Evolutionary conservation across 1,140 invertebrate genomes (phyloP).

Genomic region (Lepidotrigona ventralis): DNA sequence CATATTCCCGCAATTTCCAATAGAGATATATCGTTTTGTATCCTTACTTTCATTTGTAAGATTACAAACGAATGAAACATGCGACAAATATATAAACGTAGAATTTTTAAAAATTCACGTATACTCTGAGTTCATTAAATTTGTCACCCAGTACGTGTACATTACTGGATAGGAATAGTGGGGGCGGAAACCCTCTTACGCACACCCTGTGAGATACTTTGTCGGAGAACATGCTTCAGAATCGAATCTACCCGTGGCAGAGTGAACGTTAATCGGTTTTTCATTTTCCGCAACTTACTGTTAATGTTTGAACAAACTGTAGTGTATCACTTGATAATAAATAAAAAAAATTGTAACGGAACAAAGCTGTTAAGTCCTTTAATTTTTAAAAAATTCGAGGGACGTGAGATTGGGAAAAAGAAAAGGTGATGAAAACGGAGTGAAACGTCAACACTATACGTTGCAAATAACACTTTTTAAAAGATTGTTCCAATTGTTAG

Average conservation of each 20-base stretch:
- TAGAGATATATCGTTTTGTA: no score
- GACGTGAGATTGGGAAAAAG: conserved; percentile 3
- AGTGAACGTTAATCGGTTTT: conserved; percentile 37
- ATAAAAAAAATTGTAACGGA: neutral
- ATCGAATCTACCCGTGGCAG: conserved; percentile 43
- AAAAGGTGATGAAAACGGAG: neutral
- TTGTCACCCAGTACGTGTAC: neutral
- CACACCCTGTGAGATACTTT: conserved; percentile 39
- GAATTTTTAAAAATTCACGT: neutral
- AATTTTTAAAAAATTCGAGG: neutral
- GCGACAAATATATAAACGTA: neutral
- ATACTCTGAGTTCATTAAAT: neutral
- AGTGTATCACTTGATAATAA: neutral
- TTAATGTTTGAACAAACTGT: neutral
- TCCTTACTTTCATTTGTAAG: neutral
- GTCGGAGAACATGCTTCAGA: conserved; percentile 35
- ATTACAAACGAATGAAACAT: no score
- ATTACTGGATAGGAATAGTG: conserved; percentile 10
- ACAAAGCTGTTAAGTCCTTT: neutral
- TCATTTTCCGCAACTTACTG: neutral
- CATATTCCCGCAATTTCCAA: neutral
- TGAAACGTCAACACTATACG: conserved; percentile 5
- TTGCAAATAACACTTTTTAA: neutral
- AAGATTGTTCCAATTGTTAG: neutral
- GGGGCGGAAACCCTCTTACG: conserved; percentile 36